These are phyloP conservation scores for Cossypha caffra DNA, from an alignment of 2,797 vertebrate species.

Conservation along the genomic window DNA sequence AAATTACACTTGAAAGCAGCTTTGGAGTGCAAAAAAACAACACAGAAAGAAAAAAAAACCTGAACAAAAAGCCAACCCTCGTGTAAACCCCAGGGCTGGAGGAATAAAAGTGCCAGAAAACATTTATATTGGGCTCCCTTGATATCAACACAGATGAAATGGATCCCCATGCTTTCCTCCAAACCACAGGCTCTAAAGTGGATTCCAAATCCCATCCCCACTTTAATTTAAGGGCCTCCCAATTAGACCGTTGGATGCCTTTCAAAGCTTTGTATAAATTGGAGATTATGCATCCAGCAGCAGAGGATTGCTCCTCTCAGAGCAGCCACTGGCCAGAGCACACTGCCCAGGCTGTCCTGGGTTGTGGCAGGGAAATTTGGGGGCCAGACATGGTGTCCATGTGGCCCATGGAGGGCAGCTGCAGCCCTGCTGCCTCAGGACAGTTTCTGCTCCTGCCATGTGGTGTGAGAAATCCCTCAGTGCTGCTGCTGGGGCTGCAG, in stretches of 20 bases:
- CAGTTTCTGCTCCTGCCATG: not conserved
- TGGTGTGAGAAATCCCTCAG: rapidly evolving
- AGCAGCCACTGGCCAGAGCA: not conserved
- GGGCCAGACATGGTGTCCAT: rapidly evolving
- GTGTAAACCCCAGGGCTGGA: slow-evolving; percentile 13
- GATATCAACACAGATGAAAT: slow-evolving; percentile 57
- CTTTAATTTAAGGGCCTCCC: slow-evolving; percentile 63
- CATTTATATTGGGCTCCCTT: slow-evolving; percentile 40
- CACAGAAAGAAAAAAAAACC: not conserved
- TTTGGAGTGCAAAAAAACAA: not conserved
- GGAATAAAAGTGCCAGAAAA: slow-evolving; percentile 42
- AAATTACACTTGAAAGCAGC: not conserved
- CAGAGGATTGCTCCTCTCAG: not conserved
- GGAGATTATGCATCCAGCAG: slow-evolving; percentile 34
- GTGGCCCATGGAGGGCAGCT: not conserved
- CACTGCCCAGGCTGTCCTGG: rapidly evolving
- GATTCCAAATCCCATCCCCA: slow-evolving; percentile 60
- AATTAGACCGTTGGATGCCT: slow-evolving; percentile 45
- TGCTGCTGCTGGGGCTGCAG: not conserved
- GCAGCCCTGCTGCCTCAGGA: rapidly evolving
- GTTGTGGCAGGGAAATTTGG: rapidly evolving
- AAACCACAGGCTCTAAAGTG: slow-evolving; percentile 56
- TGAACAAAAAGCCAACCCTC: slow-evolving; percentile 4
- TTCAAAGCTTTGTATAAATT: slow-evolving; percentile 54
- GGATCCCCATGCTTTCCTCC: slow-evolving; percentile 50